A percentile compares a stretch with the other conserved stretches of the same genome.
Conservation (phyloP, 2,113 vertebrate genomes). For the Actenoides lindsayi region DNA sequence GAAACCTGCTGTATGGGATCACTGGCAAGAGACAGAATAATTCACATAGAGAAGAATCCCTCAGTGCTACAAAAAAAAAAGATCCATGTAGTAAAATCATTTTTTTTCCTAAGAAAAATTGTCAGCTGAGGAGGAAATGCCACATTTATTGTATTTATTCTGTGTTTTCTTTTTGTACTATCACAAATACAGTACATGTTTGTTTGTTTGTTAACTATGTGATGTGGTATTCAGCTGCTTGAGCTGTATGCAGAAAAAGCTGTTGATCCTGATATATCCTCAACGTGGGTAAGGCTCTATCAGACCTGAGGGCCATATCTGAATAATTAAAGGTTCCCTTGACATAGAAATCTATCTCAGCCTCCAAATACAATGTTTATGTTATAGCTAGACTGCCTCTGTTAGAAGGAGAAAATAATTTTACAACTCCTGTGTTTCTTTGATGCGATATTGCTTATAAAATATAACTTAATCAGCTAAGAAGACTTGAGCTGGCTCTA, state of each 20-base stretch:
- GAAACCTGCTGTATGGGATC: background rate
- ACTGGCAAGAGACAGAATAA: background rate
- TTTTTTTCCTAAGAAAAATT: background rate
- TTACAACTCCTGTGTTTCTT: background rate
- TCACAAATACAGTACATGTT: background rate
- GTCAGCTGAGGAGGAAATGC: background rate
- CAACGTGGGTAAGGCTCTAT: background rate
- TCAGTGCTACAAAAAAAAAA: background rate
- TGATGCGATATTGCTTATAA: background rate
- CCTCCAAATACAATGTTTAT: background rate
- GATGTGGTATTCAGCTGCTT: background rate
- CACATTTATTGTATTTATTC: background rate
- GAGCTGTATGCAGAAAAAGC: background rate
- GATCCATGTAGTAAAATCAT: background rate
- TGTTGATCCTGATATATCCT: background rate
- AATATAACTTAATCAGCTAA: background rate
- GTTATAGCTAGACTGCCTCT: background rate
- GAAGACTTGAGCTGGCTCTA: background rate
- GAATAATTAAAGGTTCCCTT: background rate
- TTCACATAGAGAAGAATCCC: background rate
- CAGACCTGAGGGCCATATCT: background rate
- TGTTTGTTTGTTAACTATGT: background rate
- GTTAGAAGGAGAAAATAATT: background rate
- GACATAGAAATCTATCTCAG: background rate
- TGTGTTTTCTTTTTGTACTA: background rate